Percentiles rank a stretch among this genome's conserved stretches.
Conservation (phyloP, 2,113 vertebrate species). For the Kryptolebias marmoratus region DNA sequence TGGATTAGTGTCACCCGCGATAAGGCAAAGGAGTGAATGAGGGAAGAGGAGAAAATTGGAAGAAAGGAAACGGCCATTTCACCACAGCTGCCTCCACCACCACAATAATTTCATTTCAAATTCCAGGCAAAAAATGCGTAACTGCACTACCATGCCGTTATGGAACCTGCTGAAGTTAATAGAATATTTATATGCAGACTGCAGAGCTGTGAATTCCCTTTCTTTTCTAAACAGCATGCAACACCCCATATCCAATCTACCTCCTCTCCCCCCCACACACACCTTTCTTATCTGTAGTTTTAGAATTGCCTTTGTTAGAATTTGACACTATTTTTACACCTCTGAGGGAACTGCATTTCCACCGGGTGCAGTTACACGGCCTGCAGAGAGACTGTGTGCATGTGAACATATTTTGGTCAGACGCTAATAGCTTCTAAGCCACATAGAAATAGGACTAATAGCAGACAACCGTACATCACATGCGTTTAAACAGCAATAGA, state of each 20-base stretch:
- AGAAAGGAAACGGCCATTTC: constrained; percentile 76
- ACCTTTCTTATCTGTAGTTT: constrained; percentile 39
- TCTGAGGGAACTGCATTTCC: constrained; percentile 44
- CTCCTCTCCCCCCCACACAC: background rate
- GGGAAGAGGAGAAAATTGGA: constrained; percentile 78
- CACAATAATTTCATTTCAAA: constrained; percentile 82
- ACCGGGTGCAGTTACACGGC: constrained; percentile 37
- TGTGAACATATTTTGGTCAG: constrained; percentile 33
- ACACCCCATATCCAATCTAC: background rate
- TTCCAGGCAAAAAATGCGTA: constrained; percentile 76
- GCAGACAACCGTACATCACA: background rate
- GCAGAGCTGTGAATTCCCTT: constrained; percentile 55
- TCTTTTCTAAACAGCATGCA: constrained; percentile 50
- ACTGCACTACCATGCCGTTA: constrained; percentile 65
- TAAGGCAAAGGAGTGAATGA: constrained; percentile 75
- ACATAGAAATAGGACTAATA: constrained; percentile 29
- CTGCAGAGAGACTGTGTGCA: constrained; percentile 23
- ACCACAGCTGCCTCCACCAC: constrained; percentile 43
- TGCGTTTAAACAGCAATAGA: constrained; percentile 18
- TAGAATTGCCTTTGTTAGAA: constrained; percentile 69
- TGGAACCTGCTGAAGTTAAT: constrained; percentile 78
- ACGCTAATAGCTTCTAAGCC: constrained; percentile 48
- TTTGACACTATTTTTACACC: constrained; percentile 68
- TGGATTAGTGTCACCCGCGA: constrained; percentile 82
- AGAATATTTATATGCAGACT: constrained; percentile 82